Base-by-base conservation (phyloP, 2,113 vertebrate genomes). In the Dasyprocta punctata region DNA sequence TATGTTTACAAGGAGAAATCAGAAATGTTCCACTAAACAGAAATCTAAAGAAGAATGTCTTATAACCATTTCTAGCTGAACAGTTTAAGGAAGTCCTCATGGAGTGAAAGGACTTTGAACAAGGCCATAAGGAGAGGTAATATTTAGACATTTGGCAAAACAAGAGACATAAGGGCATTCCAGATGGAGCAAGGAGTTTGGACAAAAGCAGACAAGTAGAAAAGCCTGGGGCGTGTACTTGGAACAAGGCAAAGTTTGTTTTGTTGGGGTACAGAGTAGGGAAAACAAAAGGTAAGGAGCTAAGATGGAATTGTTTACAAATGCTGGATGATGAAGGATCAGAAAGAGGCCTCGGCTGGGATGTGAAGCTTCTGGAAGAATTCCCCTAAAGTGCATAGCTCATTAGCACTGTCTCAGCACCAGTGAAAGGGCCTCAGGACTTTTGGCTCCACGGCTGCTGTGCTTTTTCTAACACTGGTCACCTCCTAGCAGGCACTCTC, bases 141-240 rank as follows among this genome's bases (percentile, higher is more conserved):
- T 83, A 90, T 73, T 97, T 89, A 93, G 92, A 96, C 89, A 93
- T 67, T 96, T 96, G 97, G 92, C 94, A 88, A 92, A 85, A 81
- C 67, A 92, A 24, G 49, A 91, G 85, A 96, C 95, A 97, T 95
- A 97, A 94, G 97, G 92, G 12, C 90, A 77, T 96, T 96, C 96
- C 97, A 97, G 96, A 96, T 97, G 96, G 96, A 94, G 89, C 24
- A 58, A 93, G 94, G 96, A 95, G 93, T 91, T 63, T 60, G 36
- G 97, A 58, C 73, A 86, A 86, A 89, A 80, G 81, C 44, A 71
- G 67, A 90, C 82, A 95, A 86, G 52, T 89, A 61, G 90, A 80
- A 96, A 84, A 94, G 96, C 97, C 96, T 81, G 84, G 14, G 92
- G 95, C 96, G 28, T 77, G 95, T 88, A 54, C 95, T 97, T 87